phyloP scores from a whole-genome alignment of 2,797 vertebrate species.

The Heterohyrax brucei region DNA sequence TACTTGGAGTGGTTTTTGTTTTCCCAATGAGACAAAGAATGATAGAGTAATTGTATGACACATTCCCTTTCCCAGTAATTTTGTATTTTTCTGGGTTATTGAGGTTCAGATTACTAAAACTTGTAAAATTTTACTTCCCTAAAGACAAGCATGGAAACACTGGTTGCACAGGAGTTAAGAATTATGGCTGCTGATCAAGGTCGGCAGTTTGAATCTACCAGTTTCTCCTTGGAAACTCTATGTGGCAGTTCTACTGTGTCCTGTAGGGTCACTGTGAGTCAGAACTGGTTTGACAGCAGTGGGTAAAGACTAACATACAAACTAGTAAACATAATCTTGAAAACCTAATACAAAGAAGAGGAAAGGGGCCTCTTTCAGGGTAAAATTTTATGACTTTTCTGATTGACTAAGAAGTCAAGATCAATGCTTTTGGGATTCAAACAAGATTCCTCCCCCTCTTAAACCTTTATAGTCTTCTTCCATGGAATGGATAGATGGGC shows the following conservation, averaged over 20 bases:
- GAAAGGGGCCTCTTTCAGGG: not conserved
- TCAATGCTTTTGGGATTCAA: constrained; percentile 31
- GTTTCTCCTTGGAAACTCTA: too few species aligned
- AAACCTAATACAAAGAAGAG: constrained; percentile 42
- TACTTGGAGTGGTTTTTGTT: not conserved
- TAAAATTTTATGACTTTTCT: constrained; percentile 47
- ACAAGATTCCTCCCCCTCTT: not conserved
- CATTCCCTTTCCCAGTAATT: not conserved
- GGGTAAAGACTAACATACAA: too few species aligned
- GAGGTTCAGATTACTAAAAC: constrained; percentile 14
- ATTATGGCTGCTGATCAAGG: too few species aligned
- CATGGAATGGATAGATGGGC: not conserved
- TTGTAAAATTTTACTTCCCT: constrained; percentile 41
- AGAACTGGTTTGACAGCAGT: too few species aligned
- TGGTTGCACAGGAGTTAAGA: too few species aligned
- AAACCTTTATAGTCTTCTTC: constrained; percentile 22
- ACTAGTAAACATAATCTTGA: not conserved
- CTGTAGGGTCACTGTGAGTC: too few species aligned
- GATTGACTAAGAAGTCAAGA: not conserved
- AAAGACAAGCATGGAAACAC: not conserved
- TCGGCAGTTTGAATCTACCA: too few species aligned
- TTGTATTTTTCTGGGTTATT: constrained; percentile 53
- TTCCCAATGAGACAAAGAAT: not conserved
- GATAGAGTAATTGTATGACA: not conserved
- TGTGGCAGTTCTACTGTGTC: too few species aligned